Conservation (phyloP, 2,888 invertebrate genomes). For the Coecobrya sp. region DNA sequence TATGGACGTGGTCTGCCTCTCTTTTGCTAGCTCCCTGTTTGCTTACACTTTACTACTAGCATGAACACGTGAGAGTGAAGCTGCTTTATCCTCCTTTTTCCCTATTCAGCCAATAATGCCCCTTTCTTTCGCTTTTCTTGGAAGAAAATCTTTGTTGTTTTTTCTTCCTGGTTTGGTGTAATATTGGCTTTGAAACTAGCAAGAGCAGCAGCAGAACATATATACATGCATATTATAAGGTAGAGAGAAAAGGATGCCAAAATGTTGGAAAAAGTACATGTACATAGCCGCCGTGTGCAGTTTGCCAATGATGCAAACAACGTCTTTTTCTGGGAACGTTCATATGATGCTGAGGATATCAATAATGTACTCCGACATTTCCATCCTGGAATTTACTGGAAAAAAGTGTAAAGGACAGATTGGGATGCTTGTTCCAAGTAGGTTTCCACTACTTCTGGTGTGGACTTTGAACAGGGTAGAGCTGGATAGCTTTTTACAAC, state of each 20-base stretch:
- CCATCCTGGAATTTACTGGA: background rate
- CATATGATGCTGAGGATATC: background rate
- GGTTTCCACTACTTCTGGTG: background rate
- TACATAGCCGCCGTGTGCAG: conserved; percentile 5
- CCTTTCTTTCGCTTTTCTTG: conserved; percentile 47
- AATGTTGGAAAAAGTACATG: background rate
- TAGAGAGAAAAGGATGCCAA: too few species aligned
- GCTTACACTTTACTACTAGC: conserved; percentile 19
- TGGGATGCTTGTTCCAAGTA: background rate
- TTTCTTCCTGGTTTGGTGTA: conserved; percentile 45
- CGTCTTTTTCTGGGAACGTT: background rate
- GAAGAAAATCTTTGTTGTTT: conserved; percentile 53
- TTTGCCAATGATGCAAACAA: conserved; percentile 37
- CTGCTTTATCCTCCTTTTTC: conserved; percentile 41
- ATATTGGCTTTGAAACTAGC: conserved; percentile 11
- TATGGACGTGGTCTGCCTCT: conserved; percentile 2
- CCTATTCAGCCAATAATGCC: conserved; percentile 11
- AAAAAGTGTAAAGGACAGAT: background rate
- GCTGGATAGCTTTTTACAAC: background rate
- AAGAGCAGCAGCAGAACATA: background rate
- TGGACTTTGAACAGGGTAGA: background rate
- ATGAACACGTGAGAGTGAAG: conserved; percentile 45
- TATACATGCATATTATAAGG: background rate
- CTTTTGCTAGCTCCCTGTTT: conserved; percentile 24
- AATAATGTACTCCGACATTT: background rate